Evolutionary conservation across 2,888 invertebrate genomes (phyloP), one percentile per base, ranked within the genome.

Genomic region (Dasypogon diadema): DNA sequence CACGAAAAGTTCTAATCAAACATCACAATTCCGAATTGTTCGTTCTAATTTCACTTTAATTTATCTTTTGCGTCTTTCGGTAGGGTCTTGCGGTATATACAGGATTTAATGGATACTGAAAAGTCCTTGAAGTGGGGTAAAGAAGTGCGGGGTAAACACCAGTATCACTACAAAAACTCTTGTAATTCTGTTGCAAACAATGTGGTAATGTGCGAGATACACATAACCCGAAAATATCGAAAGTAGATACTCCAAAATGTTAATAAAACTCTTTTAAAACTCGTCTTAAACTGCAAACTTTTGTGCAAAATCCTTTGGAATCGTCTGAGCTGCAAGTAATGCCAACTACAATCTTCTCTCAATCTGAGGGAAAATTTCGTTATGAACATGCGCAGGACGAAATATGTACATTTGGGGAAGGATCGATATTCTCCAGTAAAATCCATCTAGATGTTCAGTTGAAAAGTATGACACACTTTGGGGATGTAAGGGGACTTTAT

Each of bases 241-340:
- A n/a, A n/a, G n/a, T n/a, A n/a, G n/a, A n/a, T n/a, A n/a, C n/a
- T n/a, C n/a, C n/a, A n/a, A n/a, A n/a, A n/a, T n/a, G n/a, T n/a
- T n/a, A n/a, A n/a, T n/a, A n/a, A n/a, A 54, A 18, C 21, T 18
- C 21, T 42, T 42, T 12, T 42, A 8, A 8, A 30, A 30, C 30
- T 30, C 8, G 30, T 30, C 3, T 30, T 30, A 30, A 30, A 42
- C 54, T 12, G 54, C 12, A 30, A 70, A 54, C 21, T 26, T 48
- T 54, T 70, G 54, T 54, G 70, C 46, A 54, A 70, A 54, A 54
- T 26, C 34, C 51, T 34, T 54, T 54, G 48, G 70, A 70, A 54
- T 54, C 34, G 70, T 70, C 70, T 70, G 70, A 54, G 54, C 70
- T 54, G 70, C 54, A 54, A 70, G 54, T 54, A 54, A 70, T 54